phyloP scores from a whole-genome alignment of 2,888 invertebrate species.

The Omphaloscelis lunosa region DNA sequence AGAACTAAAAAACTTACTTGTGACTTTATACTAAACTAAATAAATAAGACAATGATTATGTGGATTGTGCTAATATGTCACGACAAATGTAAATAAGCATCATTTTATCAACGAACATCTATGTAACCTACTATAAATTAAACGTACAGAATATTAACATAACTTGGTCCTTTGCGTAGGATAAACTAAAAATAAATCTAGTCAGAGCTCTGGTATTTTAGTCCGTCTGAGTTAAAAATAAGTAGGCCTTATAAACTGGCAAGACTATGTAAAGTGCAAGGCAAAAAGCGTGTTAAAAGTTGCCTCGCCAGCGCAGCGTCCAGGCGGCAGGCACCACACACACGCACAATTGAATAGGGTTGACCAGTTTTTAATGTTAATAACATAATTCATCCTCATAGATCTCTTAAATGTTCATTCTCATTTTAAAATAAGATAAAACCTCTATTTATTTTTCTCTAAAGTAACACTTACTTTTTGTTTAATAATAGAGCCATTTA shows the following conservation, averaged over 20 bases:
- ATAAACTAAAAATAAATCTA: slow-evolving; percentile 43
- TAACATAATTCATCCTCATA: not conserved
- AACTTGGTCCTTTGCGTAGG: slow-evolving; percentile 36
- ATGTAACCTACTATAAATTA: not conserved
- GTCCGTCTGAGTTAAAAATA: slow-evolving; percentile 72
- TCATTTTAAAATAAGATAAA: not conserved
- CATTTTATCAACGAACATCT: not conserved
- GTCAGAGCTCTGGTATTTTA: slow-evolving; percentile 50
- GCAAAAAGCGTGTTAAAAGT: slow-evolving; percentile 55
- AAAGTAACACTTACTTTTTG: not conserved
- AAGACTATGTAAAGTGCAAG: slow-evolving; percentile 60
- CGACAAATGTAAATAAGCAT: not conserved
- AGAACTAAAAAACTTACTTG: not conserved
- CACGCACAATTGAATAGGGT: slow-evolving; percentile 40
- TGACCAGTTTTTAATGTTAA: slow-evolving; percentile 20
- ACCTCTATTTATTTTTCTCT: too few relatives aligned
- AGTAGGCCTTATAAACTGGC: slow-evolving; percentile 66
- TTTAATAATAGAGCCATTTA: slow-evolving; percentile 33
- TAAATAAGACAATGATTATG: not conserved
- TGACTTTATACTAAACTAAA: not conserved
- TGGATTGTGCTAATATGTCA: not conserved
- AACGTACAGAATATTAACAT: slow-evolving; percentile 6
- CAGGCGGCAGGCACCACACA: slow-evolving; percentile 26
- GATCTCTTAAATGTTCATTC: not conserved
- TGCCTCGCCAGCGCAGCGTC: slow-evolving; percentile 14